Base-by-base conservation (phyloP, 2,797 vertebrate species). In the Myripristis murdjan region DNA sequence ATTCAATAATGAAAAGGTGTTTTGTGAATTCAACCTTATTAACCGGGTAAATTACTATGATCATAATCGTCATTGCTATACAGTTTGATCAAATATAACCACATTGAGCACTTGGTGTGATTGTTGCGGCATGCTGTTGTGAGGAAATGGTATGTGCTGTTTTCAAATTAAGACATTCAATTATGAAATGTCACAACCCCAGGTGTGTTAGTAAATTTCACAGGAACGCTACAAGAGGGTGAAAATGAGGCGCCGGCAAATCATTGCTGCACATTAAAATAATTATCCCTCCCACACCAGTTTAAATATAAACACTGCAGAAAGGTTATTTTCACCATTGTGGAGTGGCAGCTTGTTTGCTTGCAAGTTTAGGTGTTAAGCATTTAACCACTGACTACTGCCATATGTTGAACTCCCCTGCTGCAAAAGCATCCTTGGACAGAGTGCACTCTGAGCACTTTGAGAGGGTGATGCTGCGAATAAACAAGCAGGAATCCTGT, bases 41-140 rank as follows among this genome's bases (percentile, higher is more conserved):
- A 61, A 61, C 73, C 69, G 81, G 79, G 68, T 60, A 75, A 83
- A 86, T 86, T 64, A 86, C 72, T 65, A 67, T 88, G 72, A 51
- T 71, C 51, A 77, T 72, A 80, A 82, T 76, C 55, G 84, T 83
- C 61, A 28, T 65, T 66, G 56, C 62, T 68, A 59, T 75, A 71
- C 68, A 64, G 75, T 84, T 83, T 82, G 61, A 58, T 64, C 56
- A 75, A 83, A 83, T 59, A 60, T 6, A 59, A 70, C 43, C 2
- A 5, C 46, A 33, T 4, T 54, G 68, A 81, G 62, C 20, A 46
- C 57, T 67, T 48, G 65, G 51, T 59, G 1, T 2, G 54, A 74
- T 65, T 59, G 51, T 31, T 23, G 64, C 12, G n/a, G 77, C 49
- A 73, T 70, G 16, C 74, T 79, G 67, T 73, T 64, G 54, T 23